Base-by-base conservation (phyloP, 2,888 invertebrate genomes). In the Pseudanteris insignis region DNA sequence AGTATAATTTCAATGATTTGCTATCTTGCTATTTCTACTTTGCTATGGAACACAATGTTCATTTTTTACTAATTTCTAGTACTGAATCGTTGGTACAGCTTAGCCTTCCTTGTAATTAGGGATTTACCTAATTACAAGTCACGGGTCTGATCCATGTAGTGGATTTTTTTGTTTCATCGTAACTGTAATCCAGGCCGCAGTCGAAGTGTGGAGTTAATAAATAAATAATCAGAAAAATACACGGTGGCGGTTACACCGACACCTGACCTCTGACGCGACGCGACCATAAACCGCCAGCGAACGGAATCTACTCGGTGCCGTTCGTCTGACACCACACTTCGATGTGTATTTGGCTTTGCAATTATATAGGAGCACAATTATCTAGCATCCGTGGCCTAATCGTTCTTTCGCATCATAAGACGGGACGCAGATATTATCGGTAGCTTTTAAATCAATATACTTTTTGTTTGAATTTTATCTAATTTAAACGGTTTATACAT, bases 361-460 rank as follows among this genome's bases (percentile, higher is more conserved):
- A 53, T 53, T 53, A 53, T 53, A 44, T 36, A 32, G 44, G 44
- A 44, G 53, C 21, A 44, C 53, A 53, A 53, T 44, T 53, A 53
- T 14, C 41, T 30, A 15, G 12, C 29, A 32, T 21, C 18, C 15
- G 30, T 44, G 36, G 28, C 33, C 11, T 18, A 54, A 46, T 54
- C 54, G 37, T 29, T 10, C 24, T 9, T 26, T n/a, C 28, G 43
- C 26, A 51, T 51, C 43, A 43, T 32, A 37, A 37, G 37, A 18
- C 30, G n/a, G 24, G 36, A n/a, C n/a, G n/a, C n/a, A n/a, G n/a
- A n/a, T n/a, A n/a, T n/a, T n/a, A n/a, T n/a, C n/a, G n/a, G n/a
- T n/a, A n/a, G n/a, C n/a, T n/a, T n/a, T n/a, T n/a, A n/a, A n/a
- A n/a, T n/a, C n/a, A n/a, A n/a, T n/a, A n/a, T n/a, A n/a, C n/a